These are phyloP conservation scores for Echiichthys vipera DNA, from an alignment of 2,797 vertebrate species.

Conservation along the genomic window DNA sequence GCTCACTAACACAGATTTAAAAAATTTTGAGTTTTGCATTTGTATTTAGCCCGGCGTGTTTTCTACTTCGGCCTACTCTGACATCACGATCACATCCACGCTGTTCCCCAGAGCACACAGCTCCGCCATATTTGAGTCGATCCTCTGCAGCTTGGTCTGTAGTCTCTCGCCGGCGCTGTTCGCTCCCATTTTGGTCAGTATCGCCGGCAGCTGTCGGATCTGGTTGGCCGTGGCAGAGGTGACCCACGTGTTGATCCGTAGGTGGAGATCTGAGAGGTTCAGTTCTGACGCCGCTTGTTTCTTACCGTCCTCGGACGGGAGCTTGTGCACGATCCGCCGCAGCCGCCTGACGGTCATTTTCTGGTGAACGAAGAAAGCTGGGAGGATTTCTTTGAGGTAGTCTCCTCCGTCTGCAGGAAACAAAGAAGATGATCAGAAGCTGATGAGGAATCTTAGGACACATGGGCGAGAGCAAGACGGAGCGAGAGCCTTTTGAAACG, in stretches of 20 bases:
- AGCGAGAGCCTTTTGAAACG: too few relatives aligned
- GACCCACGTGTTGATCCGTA: conserved; percentile 32
- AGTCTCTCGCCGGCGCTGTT: neutral
- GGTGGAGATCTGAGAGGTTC: neutral
- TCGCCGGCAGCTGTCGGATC: conserved; percentile 26
- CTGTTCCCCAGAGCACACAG: neutral
- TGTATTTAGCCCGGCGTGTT: too few relatives aligned
- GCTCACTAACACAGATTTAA: too few relatives aligned
- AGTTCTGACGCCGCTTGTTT: accelerated
- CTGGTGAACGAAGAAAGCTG: conserved; percentile 61
- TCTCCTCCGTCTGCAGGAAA: conserved; percentile 48
- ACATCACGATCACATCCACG: accelerated
- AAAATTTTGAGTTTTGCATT: too few relatives aligned
- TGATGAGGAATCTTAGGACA: neutral
- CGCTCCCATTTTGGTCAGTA: accelerated
- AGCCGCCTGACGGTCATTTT: conserved; percentile 23
- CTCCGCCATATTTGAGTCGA: conserved; percentile 1
- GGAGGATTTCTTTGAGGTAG: conserved; percentile 64
- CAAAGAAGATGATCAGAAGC: accelerated
- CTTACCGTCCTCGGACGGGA: accelerated
- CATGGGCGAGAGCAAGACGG: neutral
- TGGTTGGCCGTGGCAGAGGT: neutral
- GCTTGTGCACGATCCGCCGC: conserved; percentile 40
- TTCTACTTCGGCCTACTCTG: neutral
- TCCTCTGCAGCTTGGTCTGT: conserved; percentile 37